A percentile compares a stretch with the other conserved stretches of the same genome.
These are phyloP conservation scores for Himalopsyche anomala DNA, from an alignment of 2,888 invertebrate species.

Conservation along the genomic window DNA sequence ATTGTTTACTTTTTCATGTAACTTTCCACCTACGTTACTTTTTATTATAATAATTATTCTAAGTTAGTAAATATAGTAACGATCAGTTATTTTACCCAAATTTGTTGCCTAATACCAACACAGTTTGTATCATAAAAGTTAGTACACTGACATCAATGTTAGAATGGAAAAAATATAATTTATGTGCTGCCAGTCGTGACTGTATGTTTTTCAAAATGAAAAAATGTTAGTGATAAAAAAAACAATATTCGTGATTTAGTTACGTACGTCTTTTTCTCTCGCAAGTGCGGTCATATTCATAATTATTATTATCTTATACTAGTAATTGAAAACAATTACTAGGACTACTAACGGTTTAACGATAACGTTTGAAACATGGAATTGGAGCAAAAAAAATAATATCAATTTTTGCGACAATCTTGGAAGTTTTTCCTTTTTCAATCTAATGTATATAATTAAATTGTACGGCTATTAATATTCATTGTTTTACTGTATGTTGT, in stretches of 20 bases:
- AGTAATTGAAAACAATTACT: neutral
- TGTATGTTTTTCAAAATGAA: conserved; percentile 9
- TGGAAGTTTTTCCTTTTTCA: too few relatives aligned
- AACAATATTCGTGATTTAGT: neutral
- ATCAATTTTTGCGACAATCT: too few relatives aligned
- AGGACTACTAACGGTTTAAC: too few relatives aligned
- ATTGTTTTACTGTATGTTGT: too few relatives aligned
- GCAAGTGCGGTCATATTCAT: neutral
- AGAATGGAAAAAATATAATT: neutral
- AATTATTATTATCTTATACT: neutral
- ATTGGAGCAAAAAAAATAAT: too few relatives aligned
- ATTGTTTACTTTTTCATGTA: too few relatives aligned
- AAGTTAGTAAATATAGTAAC: neutral
- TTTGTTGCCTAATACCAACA: neutral
- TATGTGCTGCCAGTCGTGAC: conserved; percentile 5
- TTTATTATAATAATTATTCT: neutral
- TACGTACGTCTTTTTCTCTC: neutral
- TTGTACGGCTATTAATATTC: too few relatives aligned
- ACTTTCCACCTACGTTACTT: too few relatives aligned
- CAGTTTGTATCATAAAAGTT: neutral
- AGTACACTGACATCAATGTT: neutral
- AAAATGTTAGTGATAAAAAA: neutral
- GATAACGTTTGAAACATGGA: too few relatives aligned
- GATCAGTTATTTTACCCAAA: neutral
- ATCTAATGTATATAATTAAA: too few relatives aligned